Conservation (phyloP, 2,888 invertebrate genomes). For the Sminthurides aquaticus region DNA sequence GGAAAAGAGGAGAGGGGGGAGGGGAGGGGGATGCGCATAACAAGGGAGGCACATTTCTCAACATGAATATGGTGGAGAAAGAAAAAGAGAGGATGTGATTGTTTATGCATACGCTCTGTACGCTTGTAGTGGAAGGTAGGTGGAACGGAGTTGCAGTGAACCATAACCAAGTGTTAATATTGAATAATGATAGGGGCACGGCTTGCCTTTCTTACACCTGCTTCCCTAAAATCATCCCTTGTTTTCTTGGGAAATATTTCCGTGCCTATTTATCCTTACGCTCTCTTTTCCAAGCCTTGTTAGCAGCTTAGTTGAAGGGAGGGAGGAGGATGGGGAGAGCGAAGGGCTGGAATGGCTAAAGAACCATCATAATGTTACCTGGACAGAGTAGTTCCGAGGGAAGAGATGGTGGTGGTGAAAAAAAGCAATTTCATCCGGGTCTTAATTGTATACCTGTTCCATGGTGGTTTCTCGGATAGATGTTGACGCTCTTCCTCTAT, state of each 20-base stretch:
- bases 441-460: neutral
- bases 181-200: constrained; percentile 29
- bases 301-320: constrained; percentile 1
- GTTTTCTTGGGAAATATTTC: constrained; percentile 2
- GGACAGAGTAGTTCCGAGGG: too few relatives aligned
- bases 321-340: neutral
- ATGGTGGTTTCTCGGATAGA: too few relatives aligned
- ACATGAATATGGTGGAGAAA: too few relatives aligned
- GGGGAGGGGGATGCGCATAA: too few relatives aligned
- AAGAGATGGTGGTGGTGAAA: too few relatives aligned
- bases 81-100: neutral
- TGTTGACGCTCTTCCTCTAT: too few relatives aligned
- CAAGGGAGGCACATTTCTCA: neutral
- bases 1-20: too few relatives aligned
- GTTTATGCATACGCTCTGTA: too few relatives aligned
- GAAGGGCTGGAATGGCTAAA: too few relatives aligned
- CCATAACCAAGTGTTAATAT: constrained; percentile 27
- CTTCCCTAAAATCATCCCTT: constrained; percentile 21
- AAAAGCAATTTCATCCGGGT: neutral
- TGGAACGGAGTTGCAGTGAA: constrained; percentile 22
- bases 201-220: constrained; percentile 25
- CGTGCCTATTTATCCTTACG: neutral
- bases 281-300: neutral
- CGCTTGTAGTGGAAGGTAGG: too few relatives aligned
- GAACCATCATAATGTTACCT: too few relatives aligned